Base-by-base conservation (phyloP, 37 sponge, comb jelly and placozoan species). In the Agelas oroides region DNA sequence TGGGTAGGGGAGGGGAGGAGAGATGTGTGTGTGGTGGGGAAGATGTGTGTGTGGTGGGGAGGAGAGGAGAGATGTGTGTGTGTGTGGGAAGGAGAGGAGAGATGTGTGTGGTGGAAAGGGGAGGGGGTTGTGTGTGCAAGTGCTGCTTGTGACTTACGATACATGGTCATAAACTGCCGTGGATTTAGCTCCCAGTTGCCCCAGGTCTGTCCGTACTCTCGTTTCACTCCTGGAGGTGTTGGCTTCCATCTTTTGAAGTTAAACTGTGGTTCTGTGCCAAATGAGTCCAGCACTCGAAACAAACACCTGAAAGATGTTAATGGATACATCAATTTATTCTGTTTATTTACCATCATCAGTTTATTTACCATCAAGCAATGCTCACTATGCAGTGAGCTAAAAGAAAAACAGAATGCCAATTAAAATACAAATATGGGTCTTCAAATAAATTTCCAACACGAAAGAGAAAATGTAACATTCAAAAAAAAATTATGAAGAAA, bases 251-350 rank as follows among this genome's bases (percentile, higher is more conserved):
- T 24, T 53, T 81, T 82, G 70, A 56, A 87, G 82, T 92, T 92
- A 60, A 79, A 92, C 78, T 81, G 75, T 36, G 89, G 84, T 60
- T 94, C 94, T 14, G 94, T 90, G 25, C 94, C 94, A 94, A 94
- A 94, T 11, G 94, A 86, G 84, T 94, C 94, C 68, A 94, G 53
- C 13, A 94, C 87, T 62, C 94, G 62, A 52, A 94, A 81, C 60
- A 68, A 24, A 71, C 94, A 94, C 80, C 87, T 87, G 27, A 13
- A 69, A 19, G 60, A 30, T 24, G 30, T n/a, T n/a, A n/a, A n/a
- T n/a, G n/a, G n/a, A n/a, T n/a, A n/a, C n/a, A n/a, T n/a, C n/a
- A n/a, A n/a, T n/a, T n/a, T n/a, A n/a, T n/a, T n/a, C n/a, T n/a
- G n/a, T n/a, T n/a, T n/a, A n/a, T 73, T 53, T 13, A 54, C 6